phyloP scores from a whole-genome alignment of 2,797 vertebrate genomes.

The Danio kyathit region DNA sequence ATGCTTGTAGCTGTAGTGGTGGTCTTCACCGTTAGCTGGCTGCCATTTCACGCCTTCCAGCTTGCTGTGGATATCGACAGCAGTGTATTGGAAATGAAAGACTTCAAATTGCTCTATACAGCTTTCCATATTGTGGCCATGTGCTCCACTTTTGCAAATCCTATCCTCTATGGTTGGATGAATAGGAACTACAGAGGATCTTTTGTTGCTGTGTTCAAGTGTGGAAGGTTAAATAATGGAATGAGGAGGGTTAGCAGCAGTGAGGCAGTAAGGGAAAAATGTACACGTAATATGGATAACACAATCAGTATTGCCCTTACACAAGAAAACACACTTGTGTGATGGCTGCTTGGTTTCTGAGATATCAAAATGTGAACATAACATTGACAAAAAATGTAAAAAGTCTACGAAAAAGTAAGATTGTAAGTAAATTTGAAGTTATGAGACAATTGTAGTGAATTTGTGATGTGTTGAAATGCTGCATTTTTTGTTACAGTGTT shows the following conservation, averaged over 20 bases:
- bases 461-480: constrained; percentile 1
- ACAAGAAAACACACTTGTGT: constrained; percentile 47
- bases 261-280: constrained; percentile 53
- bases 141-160: constrained; percentile 95
- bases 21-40: constrained; percentile 93
- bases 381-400: background rate
- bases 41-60: constrained; percentile 94
- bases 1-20: constrained; percentile 94
- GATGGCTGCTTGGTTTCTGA: background rate
- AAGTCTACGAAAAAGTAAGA: background rate
- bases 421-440: background rate
- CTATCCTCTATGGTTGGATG: constrained; percentile 97
- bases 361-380: background rate
- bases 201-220: constrained; percentile 88
- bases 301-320: constrained; percentile 24
- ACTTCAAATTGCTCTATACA: constrained; percentile 94
- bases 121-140: constrained; percentile 92
- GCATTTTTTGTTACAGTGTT: background rate
- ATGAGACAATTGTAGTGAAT: background rate
- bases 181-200: constrained; percentile 93
- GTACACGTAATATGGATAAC: constrained; percentile 43
- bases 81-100: constrained; percentile 85
- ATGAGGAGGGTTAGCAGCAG: constrained; percentile 47
- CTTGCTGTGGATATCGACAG: constrained; percentile 91
- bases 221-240: constrained; percentile 68